Evolutionary conservation across 2,797 vertebrate genomes (phyloP), one percentile per base, ranked within the genome.

Genomic region (Sternotherus odoratus): DNA sequence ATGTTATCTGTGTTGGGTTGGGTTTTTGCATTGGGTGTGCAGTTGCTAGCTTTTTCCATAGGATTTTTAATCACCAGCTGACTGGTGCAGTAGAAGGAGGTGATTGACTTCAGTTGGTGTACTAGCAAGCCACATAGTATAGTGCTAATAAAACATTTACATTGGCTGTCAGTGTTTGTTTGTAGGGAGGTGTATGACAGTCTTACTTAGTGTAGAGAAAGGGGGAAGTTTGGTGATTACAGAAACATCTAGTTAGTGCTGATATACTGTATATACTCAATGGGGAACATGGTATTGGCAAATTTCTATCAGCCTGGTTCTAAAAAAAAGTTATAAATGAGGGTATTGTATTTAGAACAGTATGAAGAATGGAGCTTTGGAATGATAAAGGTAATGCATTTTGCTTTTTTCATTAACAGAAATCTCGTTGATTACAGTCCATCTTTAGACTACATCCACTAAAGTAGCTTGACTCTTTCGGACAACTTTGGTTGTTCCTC

Each of bases 121-220:
- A 93, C 82, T 49, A 82, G 91, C 69, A 28, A n/a, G 8, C 90
- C 78, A 90, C 1, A 1, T 30, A 80, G 24, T 83, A 2, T 92
- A 77, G 82, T 93, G 92, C 91, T 89, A 91, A 88, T 85, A 79
- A 83, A 92, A 84, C 88, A 83, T 94, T 94, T 84, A 78, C 77
- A 2, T 80, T 93, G 94, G 92, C 95, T 83, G 77, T 85, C 0
- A 23, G 0, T 53, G 84, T 77, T 86, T 21, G 94, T 86, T 12
- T 12, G 36, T n/a, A 63, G 87, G 0, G 87, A 94, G 92, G 83
- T 79, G 66, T 9, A 89, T 87, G 88, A 50, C 54, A 82, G 77
- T 83, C 49, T 78, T 87, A 28, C 54, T 75, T 86, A 19, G 12
- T 33, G 56, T 88, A 86, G 93, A 78, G 49, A 79, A 11, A 60